A percentile compares a stretch with the other conserved stretches of the same genome.
These are phyloP conservation scores for Ectobius pallidus DNA, from an alignment of 2,888 invertebrate species.

Conservation along the genomic window DNA sequence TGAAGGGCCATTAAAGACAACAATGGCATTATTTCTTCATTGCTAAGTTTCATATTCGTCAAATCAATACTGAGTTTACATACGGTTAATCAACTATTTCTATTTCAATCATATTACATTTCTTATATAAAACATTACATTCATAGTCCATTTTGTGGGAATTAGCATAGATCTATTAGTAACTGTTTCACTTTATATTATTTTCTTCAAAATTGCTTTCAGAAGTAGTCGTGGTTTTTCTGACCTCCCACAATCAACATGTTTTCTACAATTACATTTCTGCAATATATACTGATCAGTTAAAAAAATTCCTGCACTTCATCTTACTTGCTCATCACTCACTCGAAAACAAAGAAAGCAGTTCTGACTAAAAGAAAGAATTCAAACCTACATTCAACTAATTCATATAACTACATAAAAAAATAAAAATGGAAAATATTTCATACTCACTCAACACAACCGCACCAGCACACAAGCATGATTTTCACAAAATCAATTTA, in stretches of 20 bases:
- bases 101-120: conserved; percentile 11
- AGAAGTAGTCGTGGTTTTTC: not conserved
- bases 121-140: conserved; percentile 12
- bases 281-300: not conserved
- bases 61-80: conserved; percentile 18
- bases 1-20: too few species aligned
- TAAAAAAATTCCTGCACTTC: not conserved
- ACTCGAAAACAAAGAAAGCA: not conserved
- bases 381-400: not conserved
- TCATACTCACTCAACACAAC: not conserved
- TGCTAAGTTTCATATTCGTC: too few species aligned
- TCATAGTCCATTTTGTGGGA: conserved; percentile 1
- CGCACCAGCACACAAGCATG: not conserved
- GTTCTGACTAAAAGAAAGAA: not conserved
- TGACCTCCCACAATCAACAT: not conserved
- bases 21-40: too few species aligned
- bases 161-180: not conserved
- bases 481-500: not conserved
- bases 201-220: not conserved
- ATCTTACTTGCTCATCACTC: not conserved
- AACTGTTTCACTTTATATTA: not conserved
- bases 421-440: not conserved
- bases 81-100: not conserved
- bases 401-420: not conserved
- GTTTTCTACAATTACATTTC: not conserved